A percentile compares a stretch with the other conserved stretches of the same genome.
phyloP scores from a whole-genome alignment of 2,888 invertebrate genomes.

The Heterodera filipjevi region DNA sequence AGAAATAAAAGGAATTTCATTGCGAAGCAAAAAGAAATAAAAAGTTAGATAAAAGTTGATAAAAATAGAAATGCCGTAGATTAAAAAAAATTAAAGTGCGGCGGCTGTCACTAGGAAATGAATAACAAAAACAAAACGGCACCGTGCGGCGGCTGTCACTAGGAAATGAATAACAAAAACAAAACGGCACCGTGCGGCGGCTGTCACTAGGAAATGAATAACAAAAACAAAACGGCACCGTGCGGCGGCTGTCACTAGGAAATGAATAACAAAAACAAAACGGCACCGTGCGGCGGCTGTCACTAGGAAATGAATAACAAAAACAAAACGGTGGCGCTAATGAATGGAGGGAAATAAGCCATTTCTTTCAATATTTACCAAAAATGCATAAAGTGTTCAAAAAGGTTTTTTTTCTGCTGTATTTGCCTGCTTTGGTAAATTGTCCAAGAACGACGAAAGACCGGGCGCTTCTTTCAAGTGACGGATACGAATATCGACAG shows the following conservation, averaged over 20 bases:
- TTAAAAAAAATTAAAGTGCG: not conserved
- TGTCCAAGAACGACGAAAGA: not conserved
- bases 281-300: not conserved
- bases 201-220: too few relatives aligned
- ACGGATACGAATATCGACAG: not conserved
- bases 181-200: too few relatives aligned
- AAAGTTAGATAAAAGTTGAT: not conserved
- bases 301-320: not conserved
- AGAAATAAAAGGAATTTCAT: not conserved
- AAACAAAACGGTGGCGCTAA: not conserved
- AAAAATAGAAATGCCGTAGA: not conserved
- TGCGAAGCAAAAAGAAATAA: not conserved
- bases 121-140: too few relatives aligned
- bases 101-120: too few relatives aligned
- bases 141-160: too few relatives aligned
- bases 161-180: too few relatives aligned
- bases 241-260: too few relatives aligned
- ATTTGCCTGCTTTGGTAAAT: not conserved
- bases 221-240: too few relatives aligned
- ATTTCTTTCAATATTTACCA: not conserved
- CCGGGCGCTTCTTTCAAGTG: not conserved
- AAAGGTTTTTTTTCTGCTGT: not conserved
- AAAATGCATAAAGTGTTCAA: not conserved
- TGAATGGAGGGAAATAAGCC: not conserved
- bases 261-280: too few relatives aligned